Evolutionary conservation across 2,113 vertebrate species (phyloP), one percentile per base, ranked within the genome.

Genomic region (Tetrao urogallus): DNA sequence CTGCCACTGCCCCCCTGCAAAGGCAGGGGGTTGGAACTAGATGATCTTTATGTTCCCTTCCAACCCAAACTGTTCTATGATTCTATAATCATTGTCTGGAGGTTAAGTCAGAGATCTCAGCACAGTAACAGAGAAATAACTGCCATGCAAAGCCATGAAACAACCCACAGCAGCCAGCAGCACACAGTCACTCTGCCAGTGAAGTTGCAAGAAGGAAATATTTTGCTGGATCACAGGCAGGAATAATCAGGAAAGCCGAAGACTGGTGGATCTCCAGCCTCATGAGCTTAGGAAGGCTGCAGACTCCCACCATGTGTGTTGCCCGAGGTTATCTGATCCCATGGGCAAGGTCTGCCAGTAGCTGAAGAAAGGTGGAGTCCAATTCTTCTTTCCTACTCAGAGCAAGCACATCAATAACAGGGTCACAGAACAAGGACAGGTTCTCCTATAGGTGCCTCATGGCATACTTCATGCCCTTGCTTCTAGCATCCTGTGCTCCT

Each of bases 381-480:
- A 25, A 4, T 47, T 84, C 75, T 88, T 11, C 13, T 82, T 94
- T 36, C 45, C 15, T 21, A 7, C 50, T 70, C 30, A 70, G n/a
- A 14, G 43, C 1, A 25, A 28, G 6, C 13, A 71, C 63, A 76
- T 40, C 87, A 50, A 78, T 6, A 24, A 50, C 64, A 64, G 79
- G 82, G 87, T 91, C 89, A 77, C 67, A 48, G 64, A 6, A 38
- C 75, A 18, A 16, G 79, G 86, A 93, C 13, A 6, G 92, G 79
- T 18, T 86, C 95, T 96, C 93, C 94, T 52, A 0, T n/a, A 28
- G 94, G 92, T 94, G 82, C 76, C 88, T 66, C 72, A 85, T 91
- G 94, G 85, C 93, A 95, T 88, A 86, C 66, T 82, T 78, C 32
- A 30, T 94, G 94, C 89, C 89, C 94, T 54, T 79, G 86, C 89